A percentile compares a stretch with the other conserved stretches of the same genome.
Conservation (phyloP, 2,797 vertebrate species). For the Steatocranus sp. region DNA sequence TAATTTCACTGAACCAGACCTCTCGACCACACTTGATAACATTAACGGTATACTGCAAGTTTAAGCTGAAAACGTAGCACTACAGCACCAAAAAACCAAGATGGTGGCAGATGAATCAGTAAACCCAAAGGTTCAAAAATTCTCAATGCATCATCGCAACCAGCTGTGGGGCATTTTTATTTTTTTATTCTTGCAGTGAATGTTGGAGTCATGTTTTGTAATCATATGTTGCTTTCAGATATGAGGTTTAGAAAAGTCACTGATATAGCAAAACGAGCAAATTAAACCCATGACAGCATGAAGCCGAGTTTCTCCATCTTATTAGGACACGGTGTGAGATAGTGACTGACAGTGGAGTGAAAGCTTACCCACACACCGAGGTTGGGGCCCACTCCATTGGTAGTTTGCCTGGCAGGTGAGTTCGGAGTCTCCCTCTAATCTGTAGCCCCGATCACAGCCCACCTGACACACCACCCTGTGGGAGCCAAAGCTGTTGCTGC, state of each 20-base stretch:
- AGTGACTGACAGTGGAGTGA: neutral
- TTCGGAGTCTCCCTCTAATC: slow-evolving; percentile 79
- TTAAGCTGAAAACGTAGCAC: neutral
- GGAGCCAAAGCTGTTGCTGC: slow-evolving; percentile 72
- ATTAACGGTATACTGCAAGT: neutral
- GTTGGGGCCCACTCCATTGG: slow-evolving; percentile 87
- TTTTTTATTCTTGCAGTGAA: neutral
- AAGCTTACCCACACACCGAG: slow-evolving; percentile 91
- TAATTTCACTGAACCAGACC: neutral
- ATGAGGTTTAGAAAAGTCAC: neutral
- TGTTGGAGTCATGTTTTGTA: neutral
- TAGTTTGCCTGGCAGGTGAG: slow-evolving; percentile 86
- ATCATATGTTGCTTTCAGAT: neutral
- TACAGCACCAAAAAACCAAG: neutral
- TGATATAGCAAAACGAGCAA: neutral
- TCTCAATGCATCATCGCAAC: neutral
- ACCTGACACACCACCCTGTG: slow-evolving; percentile 81
- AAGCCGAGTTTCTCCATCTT: neutral
- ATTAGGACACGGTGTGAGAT: neutral
- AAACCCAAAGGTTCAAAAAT: neutral
- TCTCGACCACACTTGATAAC: neutral
- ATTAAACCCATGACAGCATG: neutral
- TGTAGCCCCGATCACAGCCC: slow-evolving; percentile 85
- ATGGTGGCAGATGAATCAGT: neutral
- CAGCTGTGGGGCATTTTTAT: neutral